Conservation (phyloP, 2,888 invertebrate genomes). For the Hoplodrina blanda region DNA sequence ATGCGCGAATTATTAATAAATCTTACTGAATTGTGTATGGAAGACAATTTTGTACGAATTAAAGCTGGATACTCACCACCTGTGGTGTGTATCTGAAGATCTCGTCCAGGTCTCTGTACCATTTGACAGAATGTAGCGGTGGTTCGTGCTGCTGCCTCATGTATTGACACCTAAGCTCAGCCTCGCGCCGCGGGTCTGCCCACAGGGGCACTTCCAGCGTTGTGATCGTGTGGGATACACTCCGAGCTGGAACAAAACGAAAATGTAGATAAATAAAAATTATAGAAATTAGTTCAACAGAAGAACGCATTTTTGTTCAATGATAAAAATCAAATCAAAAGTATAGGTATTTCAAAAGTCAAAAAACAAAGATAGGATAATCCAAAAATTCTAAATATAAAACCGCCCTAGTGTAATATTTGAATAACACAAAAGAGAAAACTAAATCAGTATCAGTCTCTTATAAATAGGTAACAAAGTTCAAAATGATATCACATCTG, state of each 20-base stretch:
- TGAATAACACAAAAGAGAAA: constrained; percentile 18
- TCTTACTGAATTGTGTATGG: background rate
- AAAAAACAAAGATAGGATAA: background rate
- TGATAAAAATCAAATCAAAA: too few species aligned
- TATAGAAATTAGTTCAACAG: background rate
- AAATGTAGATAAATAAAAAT: background rate
- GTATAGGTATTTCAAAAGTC: background rate
- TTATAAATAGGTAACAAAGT: constrained; percentile 2
- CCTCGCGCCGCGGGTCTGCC: constrained; percentile 82
- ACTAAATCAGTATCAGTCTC: background rate
- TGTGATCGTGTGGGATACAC: constrained; percentile 84
- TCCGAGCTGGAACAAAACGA: constrained; percentile 74
- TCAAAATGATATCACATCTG: constrained; percentile 12
- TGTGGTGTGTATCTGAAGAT: constrained; percentile 86
- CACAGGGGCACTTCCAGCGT: constrained; percentile 83
- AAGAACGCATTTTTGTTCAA: too few species aligned
- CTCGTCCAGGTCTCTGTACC: constrained; percentile 92
- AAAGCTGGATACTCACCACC: constrained; percentile 73
- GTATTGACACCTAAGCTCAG: constrained; percentile 82
- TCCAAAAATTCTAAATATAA: background rate
- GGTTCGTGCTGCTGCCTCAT: constrained; percentile 84
- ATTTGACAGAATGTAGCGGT: constrained; percentile 94
- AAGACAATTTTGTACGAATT: background rate
- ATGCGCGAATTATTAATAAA: background rate
- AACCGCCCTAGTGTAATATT: constrained; percentile 5